Percentiles rank a stretch among this genome's conserved stretches.
Evolutionary conservation across 1,140 invertebrate species (phyloP).

Genomic region (Neodiprion fabricii): DNA sequence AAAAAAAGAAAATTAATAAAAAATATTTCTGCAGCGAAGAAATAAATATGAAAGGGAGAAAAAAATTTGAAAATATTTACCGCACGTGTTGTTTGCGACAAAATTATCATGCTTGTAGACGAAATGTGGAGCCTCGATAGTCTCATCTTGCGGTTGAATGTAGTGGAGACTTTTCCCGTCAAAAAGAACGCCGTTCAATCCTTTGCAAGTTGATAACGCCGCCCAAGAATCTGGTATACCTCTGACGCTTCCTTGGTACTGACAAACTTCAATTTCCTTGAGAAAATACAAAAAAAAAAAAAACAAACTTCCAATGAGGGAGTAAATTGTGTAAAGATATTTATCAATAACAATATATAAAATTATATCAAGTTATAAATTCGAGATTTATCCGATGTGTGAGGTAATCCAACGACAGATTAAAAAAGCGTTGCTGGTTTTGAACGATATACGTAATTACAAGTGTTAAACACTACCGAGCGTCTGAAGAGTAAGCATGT

Average conservation of each 20-base stretch:
- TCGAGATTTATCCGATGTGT: too few species aligned
- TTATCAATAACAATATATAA: too few species aligned
- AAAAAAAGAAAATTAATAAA: conserved; percentile 17
- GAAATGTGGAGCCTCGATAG: conserved; percentile 65
- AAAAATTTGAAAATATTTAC: conserved; percentile 52
- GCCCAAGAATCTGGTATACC: conserved; percentile 77
- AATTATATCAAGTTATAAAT: too few species aligned
- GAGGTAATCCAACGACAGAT: too few species aligned
- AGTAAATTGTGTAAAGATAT: too few species aligned
- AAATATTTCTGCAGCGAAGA: neutral
- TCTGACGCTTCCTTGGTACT: conserved; percentile 83
- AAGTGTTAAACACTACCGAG: too few species aligned
- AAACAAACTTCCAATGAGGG: too few species aligned
- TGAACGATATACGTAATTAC: too few species aligned
- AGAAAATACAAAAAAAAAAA: conserved; percentile 36
- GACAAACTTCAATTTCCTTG: conserved; percentile 78
- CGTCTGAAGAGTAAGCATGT: too few species aligned
- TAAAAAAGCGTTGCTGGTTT: too few species aligned
- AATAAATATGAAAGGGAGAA: neutral
- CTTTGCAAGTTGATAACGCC: conserved; percentile 85
- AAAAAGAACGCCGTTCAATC: conserved; percentile 81
- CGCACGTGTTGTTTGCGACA: conserved; percentile 72
- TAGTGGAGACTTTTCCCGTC: conserved; percentile 81
- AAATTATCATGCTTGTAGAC: conserved; percentile 76
- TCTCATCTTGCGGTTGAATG: conserved; percentile 62